phyloP scores from a whole-genome alignment of 2,113 vertebrate species.

The Hydropotes inermis region DNA sequence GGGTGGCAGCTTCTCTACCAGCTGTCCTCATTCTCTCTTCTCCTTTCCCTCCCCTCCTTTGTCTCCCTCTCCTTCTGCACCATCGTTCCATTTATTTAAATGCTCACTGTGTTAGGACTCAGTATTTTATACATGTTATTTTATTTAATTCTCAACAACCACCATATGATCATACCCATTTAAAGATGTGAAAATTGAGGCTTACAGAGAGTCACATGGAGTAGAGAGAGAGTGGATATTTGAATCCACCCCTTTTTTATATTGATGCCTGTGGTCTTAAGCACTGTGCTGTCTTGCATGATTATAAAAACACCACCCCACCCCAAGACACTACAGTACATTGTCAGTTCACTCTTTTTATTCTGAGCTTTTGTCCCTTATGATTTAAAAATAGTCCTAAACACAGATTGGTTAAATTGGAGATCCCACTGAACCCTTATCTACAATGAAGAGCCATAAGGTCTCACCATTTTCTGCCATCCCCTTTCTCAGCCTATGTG shows the following conservation, averaged over 20 bases:
- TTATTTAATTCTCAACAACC: background rate
- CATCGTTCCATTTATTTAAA: background rate
- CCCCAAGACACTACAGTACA: background rate
- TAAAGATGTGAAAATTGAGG: constrained; percentile 33
- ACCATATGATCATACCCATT: background rate
- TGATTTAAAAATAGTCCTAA: background rate
- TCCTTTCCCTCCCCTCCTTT: rapidly evolving
- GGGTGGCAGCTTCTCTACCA: rapidly evolving
- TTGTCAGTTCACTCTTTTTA: background rate
- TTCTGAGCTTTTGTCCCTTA: background rate
- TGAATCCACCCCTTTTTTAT: background rate
- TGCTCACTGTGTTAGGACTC: background rate
- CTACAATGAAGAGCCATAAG: background rate
- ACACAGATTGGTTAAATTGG: background rate
- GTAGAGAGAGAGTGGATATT: background rate
- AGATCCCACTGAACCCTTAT: background rate
- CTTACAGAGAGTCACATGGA: background rate
- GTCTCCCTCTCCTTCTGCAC: background rate
- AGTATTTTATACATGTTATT: background rate
- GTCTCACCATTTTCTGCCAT: constrained; percentile 77
- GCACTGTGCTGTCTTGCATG: background rate
- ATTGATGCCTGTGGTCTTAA: background rate
- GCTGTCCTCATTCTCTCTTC: background rate
- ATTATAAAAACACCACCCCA: background rate
- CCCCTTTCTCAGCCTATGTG: constrained; percentile 76